Percentiles rank a stretch among this genome's conserved stretches.
These are phyloP conservation scores for Prionace glauca DNA, from an alignment of 2,797 vertebrate genomes.

Conservation along the genomic window DNA sequence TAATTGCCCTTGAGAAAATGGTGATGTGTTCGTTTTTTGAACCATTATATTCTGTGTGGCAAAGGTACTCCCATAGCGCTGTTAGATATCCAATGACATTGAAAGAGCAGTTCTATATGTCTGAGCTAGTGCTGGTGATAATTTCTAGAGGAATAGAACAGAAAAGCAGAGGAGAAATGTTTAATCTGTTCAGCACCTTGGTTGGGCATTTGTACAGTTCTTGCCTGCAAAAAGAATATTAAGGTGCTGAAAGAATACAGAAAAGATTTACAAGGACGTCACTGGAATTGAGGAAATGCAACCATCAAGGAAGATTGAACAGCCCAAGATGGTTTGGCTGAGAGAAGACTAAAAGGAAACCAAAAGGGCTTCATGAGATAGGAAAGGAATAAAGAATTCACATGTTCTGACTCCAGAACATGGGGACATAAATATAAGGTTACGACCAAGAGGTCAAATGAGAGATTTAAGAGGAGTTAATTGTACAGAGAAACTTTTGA, in stretches of 20 bases:
- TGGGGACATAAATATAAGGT: neutral
- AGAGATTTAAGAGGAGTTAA: neutral
- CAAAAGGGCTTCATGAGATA: neutral
- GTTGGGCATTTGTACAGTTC: too few species aligned
- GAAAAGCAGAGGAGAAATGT: too few species aligned
- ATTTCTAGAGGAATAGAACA: neutral
- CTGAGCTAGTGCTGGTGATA: neutral
- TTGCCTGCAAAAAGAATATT: too few species aligned
- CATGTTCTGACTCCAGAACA: neutral
- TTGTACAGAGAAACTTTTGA: neutral
- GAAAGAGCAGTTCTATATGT: neutral
- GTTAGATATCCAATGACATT: neutral
- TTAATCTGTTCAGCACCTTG: too few species aligned
- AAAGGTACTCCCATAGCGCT: neutral
- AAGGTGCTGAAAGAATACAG: too few species aligned
- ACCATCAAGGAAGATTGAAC: too few species aligned
- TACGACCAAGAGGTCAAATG: neutral
- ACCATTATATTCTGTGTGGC: neutral
- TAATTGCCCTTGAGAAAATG: neutral
- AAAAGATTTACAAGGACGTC: too few species aligned
- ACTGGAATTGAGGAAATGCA: too few species aligned
- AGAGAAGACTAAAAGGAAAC: too few species aligned
- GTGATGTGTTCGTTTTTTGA: neutral
- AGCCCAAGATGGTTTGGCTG: too few species aligned
- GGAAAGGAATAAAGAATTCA: neutral